Evolutionary conservation across 2,888 invertebrate genomes (phyloP), one percentile per base, ranked within the genome.

Genomic region (Parasteatoda lunata): DNA sequence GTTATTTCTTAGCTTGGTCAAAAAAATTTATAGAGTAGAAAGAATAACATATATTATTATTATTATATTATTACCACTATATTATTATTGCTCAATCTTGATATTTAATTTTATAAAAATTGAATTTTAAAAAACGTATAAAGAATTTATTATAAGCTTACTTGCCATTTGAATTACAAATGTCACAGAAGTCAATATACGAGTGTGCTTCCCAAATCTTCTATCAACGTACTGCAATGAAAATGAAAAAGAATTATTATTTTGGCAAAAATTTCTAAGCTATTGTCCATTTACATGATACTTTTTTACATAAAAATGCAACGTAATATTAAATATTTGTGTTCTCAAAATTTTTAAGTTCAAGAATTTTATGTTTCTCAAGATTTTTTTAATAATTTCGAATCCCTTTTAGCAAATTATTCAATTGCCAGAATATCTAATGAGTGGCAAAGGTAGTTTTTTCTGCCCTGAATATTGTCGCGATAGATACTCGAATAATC

Each of bases 131-230:
- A 1, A 68, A 5, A 5, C 7, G 5, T 15, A 6, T 5, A 9
- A 48, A 13, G 7, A 3, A 6, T 13, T 4, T 9, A 52, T 9
- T 66, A 73, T 70, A 8, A 11, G 13, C 9, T 52, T 13, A 45
- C 69, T 84, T 79, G 86, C 88, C 88, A 89, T 88, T 73, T 98
- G 98, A 70, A 97, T 90, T 77, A 96, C 95, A 91, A 97, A 98
- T 0, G 96, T 95, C 78, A 97, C 90, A 3, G 97, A 97, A 0
- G 97, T 97, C 15, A 95, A 92, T 89, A 96, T 92, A 90, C 98
- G 93, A 48, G 97, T 94, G 6, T 93, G 92, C 89, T 94, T 94
- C 3, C 97, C 97, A 91, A 98, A 98, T 89, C 98, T 93, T 90
- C 94, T 93, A 91, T 98, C 97, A 91, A 98, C 93, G 92, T 98